Evolutionary conservation across 2,797 vertebrate genomes (phyloP).

Genomic region (Melanogrammus aeglefinus): DNA sequence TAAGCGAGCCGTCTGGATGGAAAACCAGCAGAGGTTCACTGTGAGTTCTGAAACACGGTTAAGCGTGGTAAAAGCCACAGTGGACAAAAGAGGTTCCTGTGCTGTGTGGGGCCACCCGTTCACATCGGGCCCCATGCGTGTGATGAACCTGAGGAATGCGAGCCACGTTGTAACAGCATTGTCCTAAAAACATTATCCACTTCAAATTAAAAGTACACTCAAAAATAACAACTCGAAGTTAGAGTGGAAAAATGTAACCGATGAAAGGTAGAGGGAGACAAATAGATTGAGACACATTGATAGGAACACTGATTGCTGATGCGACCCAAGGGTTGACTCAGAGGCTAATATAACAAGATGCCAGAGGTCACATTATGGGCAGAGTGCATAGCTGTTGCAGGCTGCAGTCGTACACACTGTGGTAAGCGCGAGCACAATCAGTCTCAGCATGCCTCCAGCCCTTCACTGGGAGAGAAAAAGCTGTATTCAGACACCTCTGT

Average conservation of each 20-base stretch:
- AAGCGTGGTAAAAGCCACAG: neutral
- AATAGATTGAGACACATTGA: neutral
- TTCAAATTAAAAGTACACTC: constrained; percentile 20
- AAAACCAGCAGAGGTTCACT: neutral
- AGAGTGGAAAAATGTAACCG: neutral
- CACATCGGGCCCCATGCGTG: constrained; percentile 32
- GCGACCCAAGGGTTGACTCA: constrained; percentile 5
- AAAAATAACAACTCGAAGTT: neutral
- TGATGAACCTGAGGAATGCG: constrained; percentile 48
- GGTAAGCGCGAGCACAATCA: constrained; percentile 13
- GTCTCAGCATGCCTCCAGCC: constrained; percentile 7
- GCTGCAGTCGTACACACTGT: constrained; percentile 21
- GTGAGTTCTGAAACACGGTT: neutral
- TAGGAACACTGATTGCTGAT: neutral
- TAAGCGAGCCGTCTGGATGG: neutral
- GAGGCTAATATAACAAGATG: constrained; percentile 14
- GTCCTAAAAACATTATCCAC: constrained; percentile 39
- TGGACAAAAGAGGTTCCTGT: neutral
- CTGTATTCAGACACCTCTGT: constrained; percentile 28
- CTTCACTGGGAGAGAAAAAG: constrained; percentile 17
- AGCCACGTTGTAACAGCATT: constrained; percentile 29
- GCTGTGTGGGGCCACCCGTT: constrained; percentile 55
- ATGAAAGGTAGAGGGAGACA: neutral
- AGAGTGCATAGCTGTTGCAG: constrained; percentile 22
- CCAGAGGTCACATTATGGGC: constrained; percentile 16